phyloP scores from a whole-genome alignment of 2,113 vertebrate species.

The Arenaria interpres region DNA sequence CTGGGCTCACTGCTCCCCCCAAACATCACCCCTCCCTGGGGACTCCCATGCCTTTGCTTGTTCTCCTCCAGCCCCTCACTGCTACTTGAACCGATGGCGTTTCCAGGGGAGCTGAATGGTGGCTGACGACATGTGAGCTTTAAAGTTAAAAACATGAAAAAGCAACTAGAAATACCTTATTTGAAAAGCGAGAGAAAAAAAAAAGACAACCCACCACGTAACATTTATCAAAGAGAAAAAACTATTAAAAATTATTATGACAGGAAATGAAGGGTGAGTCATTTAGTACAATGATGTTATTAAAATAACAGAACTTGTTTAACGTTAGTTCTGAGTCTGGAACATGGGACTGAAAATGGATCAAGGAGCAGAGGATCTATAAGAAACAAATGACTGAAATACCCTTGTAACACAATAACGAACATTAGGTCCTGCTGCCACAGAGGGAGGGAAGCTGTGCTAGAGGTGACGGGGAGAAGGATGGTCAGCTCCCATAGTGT shows the following conservation, averaged over 20 bases:
- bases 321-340: background rate
- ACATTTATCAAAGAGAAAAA: background rate
- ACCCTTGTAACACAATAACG: fast-evolving
- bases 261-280: background rate
- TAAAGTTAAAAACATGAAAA: background rate
- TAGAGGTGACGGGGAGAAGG: fast-evolving
- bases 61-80: background rate
- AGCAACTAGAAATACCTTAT: background rate
- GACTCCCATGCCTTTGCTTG: fast-evolving
- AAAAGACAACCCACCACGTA: fast-evolving
- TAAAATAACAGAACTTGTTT: background rate
- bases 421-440: fast-evolving
- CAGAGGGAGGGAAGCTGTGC: background rate
- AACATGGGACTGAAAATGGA: background rate
- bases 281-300: background rate
- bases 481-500: no score
- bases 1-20: background rate
- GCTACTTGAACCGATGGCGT: fast-evolving
- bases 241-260: background rate
- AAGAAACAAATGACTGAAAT: background rate
- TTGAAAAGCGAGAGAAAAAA: background rate
- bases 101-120: background rate
- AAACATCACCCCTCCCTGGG: background rate
- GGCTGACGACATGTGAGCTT: background rate
- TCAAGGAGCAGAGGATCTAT: background rate